Base-by-base conservation (phyloP, 2,797 vertebrate species). In the Avahi laniger region DNA sequence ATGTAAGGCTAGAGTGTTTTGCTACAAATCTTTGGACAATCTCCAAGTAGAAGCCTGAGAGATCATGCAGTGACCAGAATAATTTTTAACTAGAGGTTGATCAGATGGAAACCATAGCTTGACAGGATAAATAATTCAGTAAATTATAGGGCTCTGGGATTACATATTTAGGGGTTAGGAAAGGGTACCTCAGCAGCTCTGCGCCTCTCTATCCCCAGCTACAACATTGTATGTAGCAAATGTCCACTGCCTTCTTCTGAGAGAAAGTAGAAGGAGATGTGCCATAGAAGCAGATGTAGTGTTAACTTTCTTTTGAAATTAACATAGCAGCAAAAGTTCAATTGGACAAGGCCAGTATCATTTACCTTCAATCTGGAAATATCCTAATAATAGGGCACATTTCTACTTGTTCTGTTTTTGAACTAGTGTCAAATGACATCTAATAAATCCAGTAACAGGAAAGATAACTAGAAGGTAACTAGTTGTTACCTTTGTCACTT, bases 321-420 rank as follows among this genome's bases (percentile, higher is more conserved):
- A 80, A 52, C 8, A 57, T 4, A 83, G n/a, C n/a, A 70, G 33
- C 38, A 1, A 70, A 59, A 9, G 10, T 86, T 54, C 57, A 93
- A 52, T 11, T 84, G 76, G 46, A 65, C 11, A 70, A 86, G 15
- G 5, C 15, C 15, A 22, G 20, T 22, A 41, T 65, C 86, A 96
- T 93, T 67, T 80, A 79, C 83, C 54, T 82, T 93, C 59, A 70
- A 63, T 26, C 59, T 95, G 33, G 18, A 96, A 95, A 91, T 86
- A 13, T 70, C 14, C 65, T 81, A 48, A 76, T 41, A 9, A 61
- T 69, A 69, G 24, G 54, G 20, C 65, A 78, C 15, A 65, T 63
- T 95, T 89, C 57, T 57, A 48, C 70, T 46, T 54, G n/a, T 7
- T 87, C 50, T 80, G 28, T 5, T 67, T 81, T 83, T 78, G 2